Conservation (phyloP, 2,888 invertebrate genomes). For the Apocheima hispidaria region DNA sequence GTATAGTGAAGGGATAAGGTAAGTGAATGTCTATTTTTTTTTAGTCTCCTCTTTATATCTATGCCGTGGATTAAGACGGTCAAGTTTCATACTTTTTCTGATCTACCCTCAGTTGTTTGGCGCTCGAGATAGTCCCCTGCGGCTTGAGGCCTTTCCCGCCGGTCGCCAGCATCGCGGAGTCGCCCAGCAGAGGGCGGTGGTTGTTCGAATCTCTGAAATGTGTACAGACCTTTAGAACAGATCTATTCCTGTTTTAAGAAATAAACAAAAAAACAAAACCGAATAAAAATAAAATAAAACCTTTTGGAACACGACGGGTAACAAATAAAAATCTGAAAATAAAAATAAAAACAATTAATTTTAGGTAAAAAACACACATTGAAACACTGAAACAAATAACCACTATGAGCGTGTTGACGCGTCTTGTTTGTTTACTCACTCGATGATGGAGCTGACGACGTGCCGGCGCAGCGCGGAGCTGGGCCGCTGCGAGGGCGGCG, state of each 20-base stretch:
- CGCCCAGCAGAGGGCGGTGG: conserved; percentile 94
- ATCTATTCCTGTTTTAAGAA: background rate
- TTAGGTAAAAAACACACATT: conserved; percentile 1
- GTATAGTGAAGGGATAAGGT: no score
- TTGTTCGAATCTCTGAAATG: conserved; percentile 95
- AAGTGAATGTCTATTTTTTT: background rate
- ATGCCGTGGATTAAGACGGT: background rate
- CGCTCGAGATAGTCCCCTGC: conserved; percentile 95
- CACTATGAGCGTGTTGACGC: no score
- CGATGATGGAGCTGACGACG: conserved; percentile 94
- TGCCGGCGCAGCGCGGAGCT: conserved; percentile 92
- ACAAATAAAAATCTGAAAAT: conserved; percentile 36
- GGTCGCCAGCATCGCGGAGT: conserved; percentile 96
- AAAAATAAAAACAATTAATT: background rate
- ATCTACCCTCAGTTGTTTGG: conserved; percentile 95
- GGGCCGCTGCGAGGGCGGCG: conserved; percentile 93
- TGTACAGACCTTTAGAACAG: background rate
- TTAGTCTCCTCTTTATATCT: background rate
- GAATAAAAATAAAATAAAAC: conserved; percentile 49
- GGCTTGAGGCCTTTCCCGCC: conserved; percentile 91
- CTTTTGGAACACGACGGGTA: conserved; percentile 21
- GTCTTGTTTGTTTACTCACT: no score
- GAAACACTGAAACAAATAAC: conserved; percentile 1
- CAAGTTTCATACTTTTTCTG: conserved; percentile 90
- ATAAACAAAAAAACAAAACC: conserved; percentile 39